Evolutionary conservation across 1,140 invertebrate species (phyloP), one percentile per base, ranked within the genome.

Genomic region (Drosophila lacteicornis): DNA sequence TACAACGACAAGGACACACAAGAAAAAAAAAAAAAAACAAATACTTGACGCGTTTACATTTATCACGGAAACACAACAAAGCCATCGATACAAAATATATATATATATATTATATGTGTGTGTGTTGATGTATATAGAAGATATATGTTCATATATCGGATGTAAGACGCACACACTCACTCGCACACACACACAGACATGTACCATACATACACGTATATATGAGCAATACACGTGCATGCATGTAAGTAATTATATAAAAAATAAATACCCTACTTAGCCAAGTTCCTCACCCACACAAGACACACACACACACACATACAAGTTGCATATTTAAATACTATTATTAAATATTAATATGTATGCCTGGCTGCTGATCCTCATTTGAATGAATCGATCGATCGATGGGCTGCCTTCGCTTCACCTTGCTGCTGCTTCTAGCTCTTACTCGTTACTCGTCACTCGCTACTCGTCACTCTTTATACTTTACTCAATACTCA

Each of bases 41-140:
- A 80, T 38, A 49, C 46, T 51, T 50, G 47, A 87, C 81, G 84
- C 80, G 80, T 84, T 90, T 81, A 88, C 85, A 88, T 81, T 80
- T 88, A 88, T 88, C 85, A 90, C 84, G 86, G 62, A 88, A 88
- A 88, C 85, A 88, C 85, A 88, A 87, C 84, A 88, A 88, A 88
- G 84, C 84, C 84, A 88, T 84, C 77, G 86, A 88, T 87, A 87
- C 83, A 87, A 83, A 83, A 87, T 80, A 87, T 69, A 79, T 78
- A 71, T 82, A 51, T 55, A 55, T 55, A 38, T 55, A 22, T 22
- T 15, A 38, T 56, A 5, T 55, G 3, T 19, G 50, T 53, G 27
- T 53, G 30, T 55, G 19, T 55, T 69, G 27, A 61, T 75, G 45
- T 61, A 36, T 61, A 45, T 62, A 47, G 45, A 19, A 65, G 58